Base-by-base conservation (phyloP, 2,113 vertebrate species). In the Crocuta crocuta region DNA sequence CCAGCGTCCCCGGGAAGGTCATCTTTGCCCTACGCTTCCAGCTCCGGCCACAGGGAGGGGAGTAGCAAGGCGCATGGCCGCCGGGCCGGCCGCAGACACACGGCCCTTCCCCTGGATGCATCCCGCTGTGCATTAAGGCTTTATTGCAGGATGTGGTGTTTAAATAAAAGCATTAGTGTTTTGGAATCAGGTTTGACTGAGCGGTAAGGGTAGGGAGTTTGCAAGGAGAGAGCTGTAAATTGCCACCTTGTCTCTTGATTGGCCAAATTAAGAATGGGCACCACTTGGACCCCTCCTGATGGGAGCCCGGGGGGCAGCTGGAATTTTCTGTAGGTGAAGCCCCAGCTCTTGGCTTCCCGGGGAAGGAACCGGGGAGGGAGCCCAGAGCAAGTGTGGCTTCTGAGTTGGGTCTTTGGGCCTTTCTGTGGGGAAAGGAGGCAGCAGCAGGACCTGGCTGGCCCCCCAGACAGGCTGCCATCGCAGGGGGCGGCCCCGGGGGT, bases 61-160 rank as follows among this genome's bases (percentile, higher is more conserved):
- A 95, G 92, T 26, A 93, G 93, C 78, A 5, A 1, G 55, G 87
- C 1, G 4, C 7, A 24, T 9, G 50, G 93, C 95, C 85, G 23
- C 94, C 0, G 23, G 74, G 73, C 80, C 4, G 10, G 91, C 97
- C 55, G n/a, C 91, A 85, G 95, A 73, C n/a, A 16, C 19, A 8
- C 88, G 19, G 19, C 82, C 43, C 81, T 92, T 91, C 96, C 85
- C 63, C 79, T 16, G 55, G 89, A 53, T 48, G 70, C 7, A 50
- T 53, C 87, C 43, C 17, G 0, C 53, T 91, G 33, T 71, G 24
- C 94, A 85, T 97, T 85, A 94, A 65, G 65, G 87, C 97, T 96
- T 95, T 81, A 95, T 89, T 74, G 94, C 95, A 97, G 97, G 97
- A 96, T 93, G 97, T 81, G 90, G 97, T 87, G 89, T 78, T 96